phyloP scores from a whole-genome alignment of 92 coral and sea anemone species.

The Parazoanthus darwini region DNA sequence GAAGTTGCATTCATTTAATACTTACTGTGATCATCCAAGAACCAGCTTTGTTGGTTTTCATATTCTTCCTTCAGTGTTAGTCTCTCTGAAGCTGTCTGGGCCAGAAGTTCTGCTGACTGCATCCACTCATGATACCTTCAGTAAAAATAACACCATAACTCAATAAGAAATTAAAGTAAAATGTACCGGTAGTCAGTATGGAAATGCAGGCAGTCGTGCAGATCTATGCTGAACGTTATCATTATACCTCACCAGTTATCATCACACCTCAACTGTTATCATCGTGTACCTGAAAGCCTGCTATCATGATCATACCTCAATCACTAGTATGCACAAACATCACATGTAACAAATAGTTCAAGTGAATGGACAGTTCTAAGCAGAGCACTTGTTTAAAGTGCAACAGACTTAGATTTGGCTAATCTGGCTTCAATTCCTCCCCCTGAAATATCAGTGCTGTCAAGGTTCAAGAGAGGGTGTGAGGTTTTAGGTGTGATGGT shows the following conservation, averaged over 20 bases:
- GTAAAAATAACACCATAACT: neutral
- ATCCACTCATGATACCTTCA: slow-evolving; percentile 86
- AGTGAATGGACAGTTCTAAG: no score
- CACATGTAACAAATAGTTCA: neutral
- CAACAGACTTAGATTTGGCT: no score
- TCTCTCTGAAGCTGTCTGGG: slow-evolving; percentile 80
- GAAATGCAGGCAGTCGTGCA: no score
- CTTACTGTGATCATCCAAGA: slow-evolving; percentile 73
- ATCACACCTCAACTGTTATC: no score
- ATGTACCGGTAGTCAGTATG: neutral
- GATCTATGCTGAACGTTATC: no score
- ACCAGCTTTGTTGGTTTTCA: slow-evolving; percentile 85
- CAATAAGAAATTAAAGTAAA: no score
- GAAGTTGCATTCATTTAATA: neutral
- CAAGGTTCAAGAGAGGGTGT: no score
- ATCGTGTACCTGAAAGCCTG: neutral
- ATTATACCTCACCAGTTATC: neutral
- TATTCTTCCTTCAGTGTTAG: slow-evolving; percentile 79
- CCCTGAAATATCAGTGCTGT: no score
- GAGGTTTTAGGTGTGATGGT: no score
- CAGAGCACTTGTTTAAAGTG: no score
- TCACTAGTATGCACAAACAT: no score
- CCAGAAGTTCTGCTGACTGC: slow-evolving; percentile 80
- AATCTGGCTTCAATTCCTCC: no score
- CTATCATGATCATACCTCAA: neutral